Conservation (phyloP, 2,888 invertebrate species). For the Malthinus seriepunctatus region DNA sequence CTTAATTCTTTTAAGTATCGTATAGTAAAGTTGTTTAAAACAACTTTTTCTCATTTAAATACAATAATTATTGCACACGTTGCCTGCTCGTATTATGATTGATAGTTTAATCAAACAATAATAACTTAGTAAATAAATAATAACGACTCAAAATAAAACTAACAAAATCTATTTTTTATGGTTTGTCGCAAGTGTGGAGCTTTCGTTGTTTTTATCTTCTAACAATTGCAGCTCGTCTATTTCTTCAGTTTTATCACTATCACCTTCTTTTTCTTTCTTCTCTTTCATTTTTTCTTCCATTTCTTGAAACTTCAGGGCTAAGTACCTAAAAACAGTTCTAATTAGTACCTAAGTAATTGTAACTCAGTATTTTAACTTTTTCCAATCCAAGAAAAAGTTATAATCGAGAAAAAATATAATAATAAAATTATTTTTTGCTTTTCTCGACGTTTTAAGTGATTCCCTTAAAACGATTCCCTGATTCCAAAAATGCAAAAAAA, state of each 20-base stretch:
- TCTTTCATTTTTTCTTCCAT: conserved; percentile 81
- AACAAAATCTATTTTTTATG: background rate
- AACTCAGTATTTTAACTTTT: too few relatives aligned
- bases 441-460: too few relatives aligned
- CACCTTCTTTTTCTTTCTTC: conserved; percentile 61
- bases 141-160: background rate
- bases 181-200: background rate
- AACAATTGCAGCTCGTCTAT: conserved; percentile 33
- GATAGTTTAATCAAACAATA: background rate
- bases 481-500: too few relatives aligned
- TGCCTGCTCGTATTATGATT: background rate
- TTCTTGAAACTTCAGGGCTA: conserved; percentile 83
- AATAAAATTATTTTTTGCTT: too few relatives aligned
- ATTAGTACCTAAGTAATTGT: conserved; percentile 1
- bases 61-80: conserved; percentile 1
- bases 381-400: too few relatives aligned
- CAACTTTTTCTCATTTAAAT: background rate
- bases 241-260: conserved; percentile 33
- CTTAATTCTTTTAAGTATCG: too few relatives aligned
- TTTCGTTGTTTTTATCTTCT: conserved; percentile 23
- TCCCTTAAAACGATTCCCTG: too few relatives aligned
- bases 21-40: too few relatives aligned
- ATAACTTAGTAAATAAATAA: conserved; percentile 5
- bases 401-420: too few relatives aligned
- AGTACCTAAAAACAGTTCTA: conserved; percentile 61